Percentiles rank a stretch among this genome's conserved stretches.
These are phyloP conservation scores for Myotis lucifugus DNA, from an alignment of 2,113 vertebrate genomes.

Conservation along the genomic window DNA sequence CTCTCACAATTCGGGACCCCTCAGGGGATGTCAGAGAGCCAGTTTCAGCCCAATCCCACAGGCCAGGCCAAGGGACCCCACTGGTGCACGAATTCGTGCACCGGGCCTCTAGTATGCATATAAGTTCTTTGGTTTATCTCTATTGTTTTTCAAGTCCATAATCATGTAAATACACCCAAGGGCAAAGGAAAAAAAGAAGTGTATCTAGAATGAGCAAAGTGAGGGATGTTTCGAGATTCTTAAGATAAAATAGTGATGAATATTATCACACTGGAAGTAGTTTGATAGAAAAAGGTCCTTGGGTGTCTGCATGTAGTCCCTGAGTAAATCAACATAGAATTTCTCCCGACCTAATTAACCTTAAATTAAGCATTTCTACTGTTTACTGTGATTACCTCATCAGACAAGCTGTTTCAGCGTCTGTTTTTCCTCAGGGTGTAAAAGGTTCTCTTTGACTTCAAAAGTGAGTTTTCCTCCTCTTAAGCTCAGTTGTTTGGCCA, in stretches of 20 bases:
- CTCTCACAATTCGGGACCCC: too few relatives aligned
- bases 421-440: conserved; percentile 71
- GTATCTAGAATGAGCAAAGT: background rate
- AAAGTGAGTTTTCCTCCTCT: conserved; percentile 66
- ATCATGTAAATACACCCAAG: background rate
- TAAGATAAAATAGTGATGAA: background rate
- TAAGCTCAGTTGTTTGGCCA: conserved; percentile 62
- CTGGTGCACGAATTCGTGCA: too few relatives aligned
- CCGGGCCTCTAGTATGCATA: too few relatives aligned
- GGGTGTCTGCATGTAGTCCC: conserved; percentile 3
- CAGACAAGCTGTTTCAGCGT: conserved; percentile 38
- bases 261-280: background rate
- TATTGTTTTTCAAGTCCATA: conserved; percentile 3
- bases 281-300: background rate
- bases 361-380: conserved; percentile 70
- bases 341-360: conserved; percentile 67
- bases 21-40: too few relatives aligned
- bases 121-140: background rate
- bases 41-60: too few relatives aligned
- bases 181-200: background rate
- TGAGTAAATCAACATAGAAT: conserved; percentile 61
- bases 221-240: background rate
- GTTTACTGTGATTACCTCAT: conserved; percentile 71
- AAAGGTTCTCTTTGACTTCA: conserved; percentile 69
- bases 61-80: too few relatives aligned